A percentile compares a stretch with the other conserved stretches of the same genome.
These are phyloP conservation scores for Eudemis profundana DNA, from an alignment of 2,888 invertebrate genomes.

Conservation along the genomic window DNA sequence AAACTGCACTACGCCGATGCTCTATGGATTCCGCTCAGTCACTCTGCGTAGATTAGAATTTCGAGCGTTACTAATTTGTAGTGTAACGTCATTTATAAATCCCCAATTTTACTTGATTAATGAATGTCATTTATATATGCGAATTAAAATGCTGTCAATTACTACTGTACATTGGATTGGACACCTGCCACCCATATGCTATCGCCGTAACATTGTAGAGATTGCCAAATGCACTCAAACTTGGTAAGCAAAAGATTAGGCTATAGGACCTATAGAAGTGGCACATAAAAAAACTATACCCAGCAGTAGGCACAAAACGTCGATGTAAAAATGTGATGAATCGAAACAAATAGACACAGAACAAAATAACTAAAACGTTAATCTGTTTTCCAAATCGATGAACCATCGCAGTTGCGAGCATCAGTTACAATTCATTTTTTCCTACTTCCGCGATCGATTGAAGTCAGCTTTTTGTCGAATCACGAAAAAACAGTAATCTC, in stretches of 20 bases:
- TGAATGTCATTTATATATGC: conserved; percentile 32
- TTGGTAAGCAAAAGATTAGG: too few relatives aligned
- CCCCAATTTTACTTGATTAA: conserved; percentile 62
- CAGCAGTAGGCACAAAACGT: not conserved
- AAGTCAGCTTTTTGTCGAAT: conserved; percentile 65
- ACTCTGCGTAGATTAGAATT: conserved; percentile 76
- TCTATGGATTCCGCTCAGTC: conserved; percentile 71
- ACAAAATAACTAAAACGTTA: conserved; percentile 5
- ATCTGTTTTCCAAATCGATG: conserved; percentile 27
- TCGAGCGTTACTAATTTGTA: conserved; percentile 73
- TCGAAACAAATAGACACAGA: conserved; percentile 14
- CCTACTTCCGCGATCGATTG: conserved; percentile 73
- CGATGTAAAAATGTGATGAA: not conserved
- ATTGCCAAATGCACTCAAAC: not conserved
- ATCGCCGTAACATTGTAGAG: not conserved
- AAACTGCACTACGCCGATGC: conserved; percentile 67
- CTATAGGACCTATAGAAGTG: too few relatives aligned
- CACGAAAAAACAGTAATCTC: conserved; percentile 68
- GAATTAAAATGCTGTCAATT: conserved; percentile 6
- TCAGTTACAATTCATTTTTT: conserved; percentile 54
- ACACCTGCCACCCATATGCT: conserved; percentile 3
- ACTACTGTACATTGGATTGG: not conserved
- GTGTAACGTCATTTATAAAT: conserved; percentile 72
- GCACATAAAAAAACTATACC: too few relatives aligned
- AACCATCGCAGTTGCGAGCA: conserved; percentile 31